Evolutionary conservation across 2,797 vertebrate species (phyloP).

Genomic region (Echiichthys vipera): DNA sequence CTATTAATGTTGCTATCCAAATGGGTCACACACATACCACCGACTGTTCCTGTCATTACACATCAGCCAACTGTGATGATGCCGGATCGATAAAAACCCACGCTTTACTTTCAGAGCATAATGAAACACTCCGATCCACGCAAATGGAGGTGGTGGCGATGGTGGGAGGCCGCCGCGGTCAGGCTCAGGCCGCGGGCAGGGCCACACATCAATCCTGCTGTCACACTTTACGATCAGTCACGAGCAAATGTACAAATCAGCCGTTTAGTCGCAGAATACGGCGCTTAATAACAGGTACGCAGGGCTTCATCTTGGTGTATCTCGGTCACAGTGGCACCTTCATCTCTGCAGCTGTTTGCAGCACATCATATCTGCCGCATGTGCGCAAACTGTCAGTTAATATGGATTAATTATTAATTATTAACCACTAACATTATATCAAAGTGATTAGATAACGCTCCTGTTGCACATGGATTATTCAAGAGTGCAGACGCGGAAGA

Average conservation of each 20-base stretch:
- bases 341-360: background rate
- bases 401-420: background rate
- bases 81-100: slow-evolving; percentile 40
- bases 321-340: background rate
- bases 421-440: too few relatives aligned
- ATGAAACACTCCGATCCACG: slow-evolving; percentile 24
- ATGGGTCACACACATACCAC: slow-evolving; percentile 68
- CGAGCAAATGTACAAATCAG: background rate
- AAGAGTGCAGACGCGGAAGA: too few relatives aligned
- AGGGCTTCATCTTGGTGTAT: too few relatives aligned
- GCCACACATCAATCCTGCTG: slow-evolving; percentile 37
- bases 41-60: slow-evolving; percentile 62
- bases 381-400: background rate
- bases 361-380: background rate
- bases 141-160: slow-evolving; percentile 17
- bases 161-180: background rate
- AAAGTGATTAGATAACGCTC: too few relatives aligned
- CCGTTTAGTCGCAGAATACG: background rate
- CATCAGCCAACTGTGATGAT: slow-evolving; percentile 42
- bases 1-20: slow-evolving; percentile 47
- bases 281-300: background rate
- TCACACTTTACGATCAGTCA: slow-evolving; percentile 18
- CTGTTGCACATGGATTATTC: too few relatives aligned
- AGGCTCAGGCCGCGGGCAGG: slow-evolving; percentile 13
- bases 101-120: slow-evolving; percentile 31